Evolutionary conservation across 2,888 invertebrate genomes (phyloP), one percentile per base, ranked within the genome.

Genomic region (Caenorhabditis doughertyi): DNA sequence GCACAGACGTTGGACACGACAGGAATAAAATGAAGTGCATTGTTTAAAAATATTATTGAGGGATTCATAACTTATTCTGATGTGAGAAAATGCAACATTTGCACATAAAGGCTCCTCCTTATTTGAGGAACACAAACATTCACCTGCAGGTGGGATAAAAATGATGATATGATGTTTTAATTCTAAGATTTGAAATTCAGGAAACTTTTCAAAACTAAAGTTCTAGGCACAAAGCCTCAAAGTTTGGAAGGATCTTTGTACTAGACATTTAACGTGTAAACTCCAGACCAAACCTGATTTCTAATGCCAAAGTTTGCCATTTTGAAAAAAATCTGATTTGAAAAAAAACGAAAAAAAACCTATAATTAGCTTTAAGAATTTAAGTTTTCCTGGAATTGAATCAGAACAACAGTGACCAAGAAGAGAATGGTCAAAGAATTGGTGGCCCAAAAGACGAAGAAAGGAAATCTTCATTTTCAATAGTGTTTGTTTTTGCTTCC

Each of bases 401-500:
- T 29, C n/a, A n/a, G 16, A 55, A 51, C 11, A 51, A 47, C 4
- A 47, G 18, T 42, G 44, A 47, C 18, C 51, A 51, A 5, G 51
- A n/a, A n/a, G 25, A 51, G 0, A 21, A 53, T 53, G 25, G 1
- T 13, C 23, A 7, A 21, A 18, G 32, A 56, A 32, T n/a, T 16
- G n/a, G 35, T 21, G 21, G 35, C 23, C 58, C 4, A 32, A 4
- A 32, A 32, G 32, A 32, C n/a, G n/a, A n/a, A n/a, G n/a, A n/a
- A 35, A 21, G 9, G 8, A 42, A 21, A 42, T 42, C 42, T 39
- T 42, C 60, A 42, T 60, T 64, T 29, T n/a, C 1, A 47, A 64
- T 64, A 64, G 47, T 64, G 47, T 64, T 47, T 64, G 64, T 64
- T 64, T 64, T 47, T 64, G 64, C 18, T 49, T 18, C 9, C 13